phyloP scores from a whole-genome alignment of 2,113 vertebrate species.

The Tragelaphus imberbis region DNA sequence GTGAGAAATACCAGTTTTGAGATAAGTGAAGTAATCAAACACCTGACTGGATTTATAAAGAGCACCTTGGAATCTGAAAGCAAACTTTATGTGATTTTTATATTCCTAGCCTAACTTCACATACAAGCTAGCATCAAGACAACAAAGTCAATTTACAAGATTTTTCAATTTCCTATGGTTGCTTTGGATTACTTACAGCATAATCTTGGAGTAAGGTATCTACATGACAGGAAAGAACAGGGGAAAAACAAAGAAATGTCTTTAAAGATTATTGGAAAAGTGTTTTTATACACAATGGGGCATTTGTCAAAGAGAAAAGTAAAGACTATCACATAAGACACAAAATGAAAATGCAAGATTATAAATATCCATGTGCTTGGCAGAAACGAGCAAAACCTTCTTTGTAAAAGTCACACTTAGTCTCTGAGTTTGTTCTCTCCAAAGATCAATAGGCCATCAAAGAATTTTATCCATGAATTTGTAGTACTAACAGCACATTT shows the following conservation, averaged over 20 bases:
- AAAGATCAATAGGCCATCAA: background rate
- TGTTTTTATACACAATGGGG: background rate
- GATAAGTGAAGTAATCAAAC: background rate
- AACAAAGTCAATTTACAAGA: background rate
- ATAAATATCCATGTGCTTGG: background rate
- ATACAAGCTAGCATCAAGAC: background rate
- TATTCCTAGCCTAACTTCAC: background rate
- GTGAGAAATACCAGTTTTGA: background rate
- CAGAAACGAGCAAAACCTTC: background rate
- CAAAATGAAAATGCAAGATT: background rate
- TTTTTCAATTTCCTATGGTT: background rate
- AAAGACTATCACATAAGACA: background rate
- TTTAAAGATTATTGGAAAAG: background rate
- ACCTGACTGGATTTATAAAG: background rate
- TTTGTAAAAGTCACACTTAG: background rate
- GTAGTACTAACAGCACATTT: background rate
- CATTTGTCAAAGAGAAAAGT: background rate
- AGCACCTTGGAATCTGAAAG: background rate
- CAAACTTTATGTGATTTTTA: background rate
- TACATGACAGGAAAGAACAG: background rate
- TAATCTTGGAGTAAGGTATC: background rate
- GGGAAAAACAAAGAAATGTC: background rate
- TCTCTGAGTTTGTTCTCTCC: background rate
- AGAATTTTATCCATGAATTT: background rate
- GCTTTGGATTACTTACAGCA: background rate